A percentile compares a stretch with the other conserved stretches of the same genome.
These are phyloP conservation scores for Encarsia formosa DNA, from an alignment of 2,888 invertebrate species.

Conservation along the genomic window DNA sequence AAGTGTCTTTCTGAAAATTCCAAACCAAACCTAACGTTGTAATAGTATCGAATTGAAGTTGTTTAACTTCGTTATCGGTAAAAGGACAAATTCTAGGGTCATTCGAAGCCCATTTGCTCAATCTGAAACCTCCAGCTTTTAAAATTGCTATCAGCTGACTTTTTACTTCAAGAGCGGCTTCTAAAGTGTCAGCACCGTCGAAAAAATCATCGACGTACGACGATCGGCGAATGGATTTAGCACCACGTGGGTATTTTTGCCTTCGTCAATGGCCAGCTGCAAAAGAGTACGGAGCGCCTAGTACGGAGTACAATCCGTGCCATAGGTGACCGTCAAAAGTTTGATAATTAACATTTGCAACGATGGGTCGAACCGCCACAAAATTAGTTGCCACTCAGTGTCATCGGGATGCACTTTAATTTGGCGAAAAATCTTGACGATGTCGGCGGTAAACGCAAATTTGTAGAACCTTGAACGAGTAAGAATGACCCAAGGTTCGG, in stretches of 20 bases:
- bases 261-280: slow-evolving; percentile 12
- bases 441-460: slow-evolving; percentile 31
- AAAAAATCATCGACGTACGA: not conserved
- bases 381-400: slow-evolving; percentile 36
- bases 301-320: slow-evolving; percentile 6
- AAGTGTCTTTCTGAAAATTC: no score
- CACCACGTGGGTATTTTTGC: not conserved
- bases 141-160: not conserved
- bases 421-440: not conserved
- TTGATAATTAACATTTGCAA: not conserved
- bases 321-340: slow-evolving; percentile 8
- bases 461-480: slow-evolving; percentile 34
- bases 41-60: no score
- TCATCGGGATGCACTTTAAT: slow-evolving; percentile 29
- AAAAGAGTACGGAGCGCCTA: slow-evolving; percentile 8
- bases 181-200: not conserved
- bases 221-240: not conserved
- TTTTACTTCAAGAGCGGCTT: no score
- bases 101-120: not conserved
- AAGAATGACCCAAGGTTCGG: slow-evolving; percentile 37
- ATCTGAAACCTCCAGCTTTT: not conserved
- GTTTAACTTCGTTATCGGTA: no score
- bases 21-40: no score
- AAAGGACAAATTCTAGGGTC: not conserved
- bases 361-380: not conserved